Conservation (phyloP, 2,113 vertebrate species). For the Gadus chalcogrammus region DNA sequence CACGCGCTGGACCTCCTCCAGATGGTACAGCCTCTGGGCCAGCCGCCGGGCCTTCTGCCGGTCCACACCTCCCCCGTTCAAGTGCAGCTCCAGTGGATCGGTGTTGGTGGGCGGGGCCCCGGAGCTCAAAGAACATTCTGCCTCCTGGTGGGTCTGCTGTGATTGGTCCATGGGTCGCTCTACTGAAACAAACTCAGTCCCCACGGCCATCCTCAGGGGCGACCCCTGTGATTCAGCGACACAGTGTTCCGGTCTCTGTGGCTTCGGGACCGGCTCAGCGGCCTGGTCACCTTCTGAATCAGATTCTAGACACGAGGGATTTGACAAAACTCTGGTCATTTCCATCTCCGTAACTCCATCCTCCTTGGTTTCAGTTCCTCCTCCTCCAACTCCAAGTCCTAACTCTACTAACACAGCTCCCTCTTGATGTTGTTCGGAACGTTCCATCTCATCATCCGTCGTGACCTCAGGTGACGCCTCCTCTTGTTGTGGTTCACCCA, state of each 20-base stretch:
- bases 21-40: constrained; percentile 64
- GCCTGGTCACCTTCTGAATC: too few relatives aligned
- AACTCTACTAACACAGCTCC: constrained; percentile 20
- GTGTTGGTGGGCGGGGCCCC: too few relatives aligned
- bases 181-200: too few relatives aligned
- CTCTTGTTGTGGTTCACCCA: too few relatives aligned
- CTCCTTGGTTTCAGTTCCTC: neutral
- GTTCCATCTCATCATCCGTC: constrained; percentile 39
- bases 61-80: constrained; percentile 55
- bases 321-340: constrained; percentile 11
- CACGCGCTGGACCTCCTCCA: constrained; percentile 65
- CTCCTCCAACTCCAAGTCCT: constrained; percentile 2
- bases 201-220: too few relatives aligned
- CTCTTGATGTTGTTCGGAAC: constrained; percentile 10
- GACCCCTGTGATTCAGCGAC: too few relatives aligned
- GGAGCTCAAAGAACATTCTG: too few relatives aligned
- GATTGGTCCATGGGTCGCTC: too few relatives aligned
- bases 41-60: constrained; percentile 57
- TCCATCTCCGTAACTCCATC: constrained; percentile 27
- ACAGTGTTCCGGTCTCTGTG: too few relatives aligned
- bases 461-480: constrained; percentile 1
- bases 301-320: too few relatives aligned
- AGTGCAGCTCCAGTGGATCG: constrained; percentile 8
- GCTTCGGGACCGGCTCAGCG: too few relatives aligned
- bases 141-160: too few relatives aligned